Evolutionary conservation across 2,888 invertebrate species (phyloP), one percentile per base, ranked within the genome.

Genomic region (Piscicola geometra): DNA sequence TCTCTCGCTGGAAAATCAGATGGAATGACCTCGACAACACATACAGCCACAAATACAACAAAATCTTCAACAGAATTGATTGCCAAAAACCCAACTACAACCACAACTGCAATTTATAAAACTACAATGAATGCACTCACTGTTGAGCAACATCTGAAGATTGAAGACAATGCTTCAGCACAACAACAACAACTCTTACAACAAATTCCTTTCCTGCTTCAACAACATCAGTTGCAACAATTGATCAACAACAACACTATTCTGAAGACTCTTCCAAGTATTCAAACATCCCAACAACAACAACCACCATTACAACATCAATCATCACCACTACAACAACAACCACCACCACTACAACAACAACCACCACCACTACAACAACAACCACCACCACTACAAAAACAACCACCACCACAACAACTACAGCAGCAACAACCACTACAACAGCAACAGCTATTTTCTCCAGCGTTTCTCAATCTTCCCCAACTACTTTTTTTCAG

Each of bases 131-230:
- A n/a, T n/a, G n/a, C n/a, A n/a, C n/a, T n/a, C n/a, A n/a, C n/a
- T n/a, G n/a, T n/a, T n/a, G n/a, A n/a, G n/a, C n/a, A n/a, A n/a
- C n/a, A n/a, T n/a, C n/a, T n/a, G n/a, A n/a, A n/a, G n/a, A n/a
- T n/a, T n/a, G n/a, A n/a, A n/a, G n/a, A 3, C 30, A 60, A 66
- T 33, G n/a, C 50, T 33, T 74, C 15, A 18, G 36, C 56, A 35
- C 75, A 74, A 47, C 71, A 69, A 33, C 75, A 75, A 33, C 56
- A 71, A 36, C 78, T 67, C 28, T 5, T n/a, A 28, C 67, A 67
- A 67, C 67, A 67, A 9, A 12, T 67, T 5, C 67, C 32, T n/a
- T 32, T n/a, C 12, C 3, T 67, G 5, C 5, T 35, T 9, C 67
- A 67, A 67, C 67, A 67, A 30, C 21, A 67, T 9, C 67, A 67